Percentiles rank a stretch among this genome's conserved stretches.
phyloP scores from a whole-genome alignment of 1,140 invertebrate species.

The Caerostris extrusa region DNA sequence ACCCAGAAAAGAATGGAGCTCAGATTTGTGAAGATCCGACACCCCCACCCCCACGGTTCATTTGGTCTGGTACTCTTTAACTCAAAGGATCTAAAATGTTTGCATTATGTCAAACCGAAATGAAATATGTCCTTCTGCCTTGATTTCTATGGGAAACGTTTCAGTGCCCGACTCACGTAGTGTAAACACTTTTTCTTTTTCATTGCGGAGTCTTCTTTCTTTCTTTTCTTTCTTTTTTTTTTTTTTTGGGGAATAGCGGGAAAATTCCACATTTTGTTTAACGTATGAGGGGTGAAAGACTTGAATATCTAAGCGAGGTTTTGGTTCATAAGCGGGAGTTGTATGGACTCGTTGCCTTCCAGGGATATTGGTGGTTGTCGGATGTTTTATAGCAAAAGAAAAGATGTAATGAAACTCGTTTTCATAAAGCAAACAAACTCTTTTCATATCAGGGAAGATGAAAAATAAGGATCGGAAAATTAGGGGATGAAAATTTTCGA shows the following conservation, averaged over 20 bases:
- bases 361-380: no score
- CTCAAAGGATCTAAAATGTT: conserved; percentile 51
- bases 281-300: conserved; percentile 9
- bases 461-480: no score
- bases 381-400: no score
- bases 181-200: conserved; percentile 9
- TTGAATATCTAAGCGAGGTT: conserved; percentile 31
- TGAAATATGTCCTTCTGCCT: conserved; percentile 42
- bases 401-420: no score
- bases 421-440: no score
- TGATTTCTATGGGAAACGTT: conserved; percentile 45
- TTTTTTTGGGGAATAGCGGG: not conserved
- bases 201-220: no score
- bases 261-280: conserved; percentile 41
- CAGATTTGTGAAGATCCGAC: not conserved
- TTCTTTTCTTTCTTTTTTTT: not conserved
- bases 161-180: conserved; percentile 26
- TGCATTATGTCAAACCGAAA: conserved; percentile 66
- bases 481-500: no score
- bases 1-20: not conserved
- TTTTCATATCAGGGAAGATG: no score
- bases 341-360: not conserved
- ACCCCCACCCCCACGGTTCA: not conserved
- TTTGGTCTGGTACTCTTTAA: conserved; percentile 33
- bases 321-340: not conserved